Evolutionary conservation across 2,113 vertebrate species (phyloP), one percentile per base, ranked within the genome.

Genomic region (Cromileptes altivelis): DNA sequence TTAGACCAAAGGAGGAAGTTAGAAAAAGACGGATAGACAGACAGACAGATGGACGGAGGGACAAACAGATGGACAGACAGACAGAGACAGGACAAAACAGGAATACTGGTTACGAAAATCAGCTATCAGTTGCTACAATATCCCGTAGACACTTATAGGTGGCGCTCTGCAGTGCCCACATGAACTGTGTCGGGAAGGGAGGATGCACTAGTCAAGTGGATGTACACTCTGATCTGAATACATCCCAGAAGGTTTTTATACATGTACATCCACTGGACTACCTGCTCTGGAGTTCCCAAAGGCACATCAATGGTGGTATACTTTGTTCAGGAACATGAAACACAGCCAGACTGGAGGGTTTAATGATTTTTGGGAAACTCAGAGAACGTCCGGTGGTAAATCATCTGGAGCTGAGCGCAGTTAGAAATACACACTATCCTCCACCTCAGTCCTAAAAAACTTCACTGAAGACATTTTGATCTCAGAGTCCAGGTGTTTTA

Each of bases 41-140:
- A 93, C 72, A 82, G 80, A 86, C 74, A 84, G 78, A 93, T 75
- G 81, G 85, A 93, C 62, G 84, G 85, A 94, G 70, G 87, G 88
- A 93, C 87, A 87, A 71, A 94, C 77, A 91, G 68, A 91, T 75
- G 75, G 85, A 93, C 70, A 81, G 85, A 91, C 83, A 94, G 85
- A 95, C 90, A 94, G 90, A 91, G 91, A 94, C 92, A 94, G 88
- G 90, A 94, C 92, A 94, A 90, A 94, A 94, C 85, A 93, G 88
- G 89, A 91, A 88, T 91, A 89, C 91, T 90, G 85, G 93, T 94
- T 94, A 94, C 88, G 89, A 87, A 88, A 89, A 87, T 90, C 84
- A 88, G 85, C 88, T 84, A 67, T 84, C 81, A 85, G 71, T 84
- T 73, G 62, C 78, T 70, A 92, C 81, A 82, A 74, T 75, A 82